Conservation (phyloP, 2,113 vertebrate genomes). For the Hipposideros armiger region DNA sequence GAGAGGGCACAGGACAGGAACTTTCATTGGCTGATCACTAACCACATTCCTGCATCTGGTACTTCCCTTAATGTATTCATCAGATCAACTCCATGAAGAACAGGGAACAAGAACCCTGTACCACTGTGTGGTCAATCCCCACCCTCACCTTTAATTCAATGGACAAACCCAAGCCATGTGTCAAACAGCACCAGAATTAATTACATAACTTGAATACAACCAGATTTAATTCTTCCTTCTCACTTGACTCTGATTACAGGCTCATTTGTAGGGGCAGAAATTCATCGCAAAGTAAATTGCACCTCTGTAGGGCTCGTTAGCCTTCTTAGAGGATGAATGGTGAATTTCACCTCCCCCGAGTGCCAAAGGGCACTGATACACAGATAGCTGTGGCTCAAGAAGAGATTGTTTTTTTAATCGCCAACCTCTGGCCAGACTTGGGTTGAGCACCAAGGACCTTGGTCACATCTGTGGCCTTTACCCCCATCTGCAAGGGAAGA, state of each 20-base stretch:
- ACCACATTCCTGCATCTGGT: not conserved
- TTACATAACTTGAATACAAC: not conserved
- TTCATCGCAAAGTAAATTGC: not conserved
- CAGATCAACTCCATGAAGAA: not conserved
- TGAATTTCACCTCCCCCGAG: not conserved
- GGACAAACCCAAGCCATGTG: not conserved
- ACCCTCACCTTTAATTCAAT: not conserved
- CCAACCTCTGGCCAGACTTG: not conserved
- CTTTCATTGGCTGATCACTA: not conserved
- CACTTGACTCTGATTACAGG: not conserved
- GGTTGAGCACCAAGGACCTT: not conserved
- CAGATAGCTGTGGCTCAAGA: not conserved
- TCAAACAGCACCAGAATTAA: not conserved
- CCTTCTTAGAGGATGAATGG: not conserved
- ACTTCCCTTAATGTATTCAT: not conserved
- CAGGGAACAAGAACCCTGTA: not conserved
- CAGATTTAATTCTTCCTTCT: conserved; percentile 27
- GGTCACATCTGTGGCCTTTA: not conserved
- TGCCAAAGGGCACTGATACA: not conserved
- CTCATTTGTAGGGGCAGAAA: not conserved
- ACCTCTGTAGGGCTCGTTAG: not conserved
- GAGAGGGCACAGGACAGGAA: not conserved
- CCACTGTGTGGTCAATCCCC: not conserved
- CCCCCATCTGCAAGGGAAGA: not conserved
- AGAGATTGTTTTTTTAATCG: not conserved